Evolutionary conservation across 2,113 vertebrate species (phyloP).

Genomic region (Lampris megalopsis): DNA sequence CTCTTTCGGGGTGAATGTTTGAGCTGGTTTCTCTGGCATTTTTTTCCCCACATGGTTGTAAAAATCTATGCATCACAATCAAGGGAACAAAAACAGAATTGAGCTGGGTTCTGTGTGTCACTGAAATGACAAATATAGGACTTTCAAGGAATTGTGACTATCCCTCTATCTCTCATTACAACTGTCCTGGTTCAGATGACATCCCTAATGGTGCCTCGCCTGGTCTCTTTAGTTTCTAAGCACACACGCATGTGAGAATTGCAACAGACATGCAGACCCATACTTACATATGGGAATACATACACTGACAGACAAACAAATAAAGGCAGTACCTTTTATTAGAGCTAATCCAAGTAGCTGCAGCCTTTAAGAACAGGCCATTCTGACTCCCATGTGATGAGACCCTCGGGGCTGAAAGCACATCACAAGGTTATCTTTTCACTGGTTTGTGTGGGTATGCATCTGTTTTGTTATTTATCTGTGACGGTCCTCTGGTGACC

Average conservation of each 20-base stretch:
- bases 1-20: too few species aligned
- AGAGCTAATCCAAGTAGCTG: background rate
- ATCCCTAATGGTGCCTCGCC: too few species aligned
- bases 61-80: too few species aligned
- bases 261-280: background rate
- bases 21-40: too few species aligned
- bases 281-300: background rate
- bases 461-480: background rate
- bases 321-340: background rate
- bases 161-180: too few species aligned
- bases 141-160: too few species aligned
- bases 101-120: too few species aligned
- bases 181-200: too few species aligned
- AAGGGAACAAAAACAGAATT: too few species aligned
- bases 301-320: background rate
- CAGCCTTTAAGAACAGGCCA: background rate
- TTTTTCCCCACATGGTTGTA: too few species aligned
- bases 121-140: too few species aligned
- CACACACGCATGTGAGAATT: background rate
- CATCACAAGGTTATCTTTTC: background rate
- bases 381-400: slow-evolving; percentile 15
- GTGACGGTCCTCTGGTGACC: background rate
- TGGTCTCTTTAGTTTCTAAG: background rate
- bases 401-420: background rate
- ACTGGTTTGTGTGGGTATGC: background rate